Base-by-base conservation (phyloP, 92 coral and sea anemone species). In the Parazoanthus atlanticus region DNA sequence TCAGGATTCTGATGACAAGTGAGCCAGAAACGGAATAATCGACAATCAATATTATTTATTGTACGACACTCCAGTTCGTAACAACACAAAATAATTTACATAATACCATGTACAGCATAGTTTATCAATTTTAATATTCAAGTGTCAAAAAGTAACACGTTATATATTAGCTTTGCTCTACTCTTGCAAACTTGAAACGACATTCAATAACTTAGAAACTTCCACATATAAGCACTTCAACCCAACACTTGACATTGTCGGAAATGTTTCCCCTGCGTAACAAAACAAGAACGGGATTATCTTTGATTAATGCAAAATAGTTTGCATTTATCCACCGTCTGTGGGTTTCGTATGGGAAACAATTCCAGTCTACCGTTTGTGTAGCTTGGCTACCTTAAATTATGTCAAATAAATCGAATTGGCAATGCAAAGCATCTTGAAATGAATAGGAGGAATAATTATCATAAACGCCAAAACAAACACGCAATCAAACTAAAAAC, bases 341-440 rank as follows among this genome's bases (percentile, higher is more conserved):
- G 79, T 36, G 5, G 25, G 52, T 75, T 75, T 75, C 79, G 40
- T 36, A 75, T 75, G 79, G 52, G 79, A 36, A 75, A 19, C 79
- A 75, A 75, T 75, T 75, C 79, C 43, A 75, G 49, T 36, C 12
- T 21, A 8, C 49, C 43, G 10, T 75, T 41, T 75, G 43, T 38
- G 79, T 75, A 75, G 79, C 79, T 75, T 75, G 15, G 79, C 79
- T 34, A 75, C 49, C 43, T 75, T 75, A 33, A 75, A 75, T 26
- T 75, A 75, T 75, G 29, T 75, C 5, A 33, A 33, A 74, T 71
- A 36, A 75, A 17, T 75, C 46, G 28, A 75, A 2, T 34, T 34
- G 40, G 49, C n/a, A 19, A 75, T 34, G 43, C 23, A n/a, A 32
- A 75, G 12, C 76, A 71, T 71, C 36, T 31, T 71, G 79, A 34